Evolutionary conservation across 2,797 vertebrate genomes (phyloP).

Genomic region (Corythornis leucogaster): DNA sequence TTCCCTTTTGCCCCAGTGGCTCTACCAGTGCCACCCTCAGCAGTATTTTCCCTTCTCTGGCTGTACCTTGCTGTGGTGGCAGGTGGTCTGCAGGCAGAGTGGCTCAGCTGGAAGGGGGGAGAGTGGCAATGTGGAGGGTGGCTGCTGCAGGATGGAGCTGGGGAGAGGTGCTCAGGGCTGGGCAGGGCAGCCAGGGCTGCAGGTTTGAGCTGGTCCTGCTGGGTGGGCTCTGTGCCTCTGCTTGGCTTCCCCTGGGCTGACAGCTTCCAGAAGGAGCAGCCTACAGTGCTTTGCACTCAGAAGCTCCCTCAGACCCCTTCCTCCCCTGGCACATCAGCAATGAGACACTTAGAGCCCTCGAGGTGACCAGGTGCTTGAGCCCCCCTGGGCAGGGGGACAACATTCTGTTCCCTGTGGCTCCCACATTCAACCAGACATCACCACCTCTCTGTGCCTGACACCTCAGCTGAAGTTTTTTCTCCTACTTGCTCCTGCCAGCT

Average conservation of each 20-base stretch:
- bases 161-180: neutral
- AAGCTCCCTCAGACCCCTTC: neutral
- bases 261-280: neutral
- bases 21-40: neutral
- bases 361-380: neutral
- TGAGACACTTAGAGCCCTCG: neutral
- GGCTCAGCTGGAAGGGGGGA: neutral
- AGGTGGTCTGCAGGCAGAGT: neutral
- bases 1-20: neutral
- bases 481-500: neutral
- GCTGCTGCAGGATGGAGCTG: neutral
- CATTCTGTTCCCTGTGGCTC: fast-evolving
- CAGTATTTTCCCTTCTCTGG: neutral
- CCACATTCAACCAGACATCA: neutral
- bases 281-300: neutral
- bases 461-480: neutral
- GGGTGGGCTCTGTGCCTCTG: neutral
- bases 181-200: neutral
- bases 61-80: neutral
- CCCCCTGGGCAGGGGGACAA: neutral
- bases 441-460: neutral
- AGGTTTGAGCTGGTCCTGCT: neutral
- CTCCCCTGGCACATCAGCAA: neutral
- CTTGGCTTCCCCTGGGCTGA: neutral
- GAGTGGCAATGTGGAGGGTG: neutral